These are phyloP conservation scores for Patiria miniata DNA, from an alignment of 35 echinoderm and acorn worm genomes.

Conservation along the genomic window DNA sequence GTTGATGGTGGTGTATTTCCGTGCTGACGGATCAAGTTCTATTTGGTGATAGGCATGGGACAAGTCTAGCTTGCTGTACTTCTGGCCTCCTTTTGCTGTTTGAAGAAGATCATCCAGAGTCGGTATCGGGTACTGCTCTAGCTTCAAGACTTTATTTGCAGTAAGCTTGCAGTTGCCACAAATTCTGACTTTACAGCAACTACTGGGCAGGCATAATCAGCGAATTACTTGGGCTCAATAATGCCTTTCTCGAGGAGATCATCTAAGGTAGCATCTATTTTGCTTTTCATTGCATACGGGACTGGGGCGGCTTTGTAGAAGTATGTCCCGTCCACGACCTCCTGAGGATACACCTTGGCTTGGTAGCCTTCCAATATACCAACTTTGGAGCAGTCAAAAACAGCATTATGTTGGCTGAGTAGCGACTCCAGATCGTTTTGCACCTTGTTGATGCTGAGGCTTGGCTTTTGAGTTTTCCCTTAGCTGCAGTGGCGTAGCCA, in stretches of 20 bases:
- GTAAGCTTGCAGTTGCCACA: constrained; percentile 71
- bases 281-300: too few species aligned
- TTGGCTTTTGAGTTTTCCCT: too few species aligned
- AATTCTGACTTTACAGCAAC: constrained; percentile 12
- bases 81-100: constrained; percentile 21
- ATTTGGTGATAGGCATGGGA: constrained; percentile 71
- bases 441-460: too few species aligned
- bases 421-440: too few species aligned
- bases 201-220: constrained; percentile 42
- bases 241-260: constrained; percentile 24
- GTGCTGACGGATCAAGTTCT: constrained; percentile 42
- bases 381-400: too few species aligned
- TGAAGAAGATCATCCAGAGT: constrained; percentile 47
- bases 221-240: constrained; percentile 31
- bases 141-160: constrained; percentile 31
- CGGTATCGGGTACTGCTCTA: constrained; percentile 63
- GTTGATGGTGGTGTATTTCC: constrained; percentile 57
- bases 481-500: too few species aligned
- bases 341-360: too few species aligned
- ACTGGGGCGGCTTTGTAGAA: too few species aligned
- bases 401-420: too few species aligned
- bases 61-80: constrained; percentile 55
- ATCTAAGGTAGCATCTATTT: neutral
- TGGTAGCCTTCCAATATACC: too few species aligned
- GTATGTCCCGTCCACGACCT: too few species aligned